These are phyloP conservation scores for Parauchenoglanis ngamensis DNA, from an alignment of 2,797 vertebrate genomes.

Conservation along the genomic window DNA sequence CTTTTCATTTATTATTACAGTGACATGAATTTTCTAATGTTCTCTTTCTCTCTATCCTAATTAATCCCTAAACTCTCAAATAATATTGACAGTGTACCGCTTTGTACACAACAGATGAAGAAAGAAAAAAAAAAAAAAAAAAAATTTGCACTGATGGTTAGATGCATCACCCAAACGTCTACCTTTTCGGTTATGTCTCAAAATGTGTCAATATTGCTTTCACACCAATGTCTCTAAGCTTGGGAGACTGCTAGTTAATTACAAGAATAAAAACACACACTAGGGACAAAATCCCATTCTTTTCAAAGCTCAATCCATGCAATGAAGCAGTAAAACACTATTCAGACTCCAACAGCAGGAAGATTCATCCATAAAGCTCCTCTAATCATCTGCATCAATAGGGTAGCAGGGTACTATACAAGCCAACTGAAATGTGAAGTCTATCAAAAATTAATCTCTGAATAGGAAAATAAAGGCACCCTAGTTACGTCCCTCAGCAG, in stretches of 20 bases:
- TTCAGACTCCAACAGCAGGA: neutral
- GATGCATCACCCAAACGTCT: constrained; percentile 14
- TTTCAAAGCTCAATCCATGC: neutral
- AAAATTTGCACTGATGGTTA: neutral
- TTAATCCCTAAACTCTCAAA: neutral
- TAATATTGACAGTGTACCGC: neutral
- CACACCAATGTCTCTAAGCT: neutral
- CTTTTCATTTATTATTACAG: neutral
- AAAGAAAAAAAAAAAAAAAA: no score
- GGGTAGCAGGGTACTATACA: neutral
- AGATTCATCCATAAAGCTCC: neutral
- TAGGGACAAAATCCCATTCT: neutral
- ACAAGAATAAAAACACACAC: neutral
- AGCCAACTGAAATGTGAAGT: constrained; percentile 14
- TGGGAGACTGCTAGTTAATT: constrained; percentile 9
- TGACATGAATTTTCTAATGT: neutral
- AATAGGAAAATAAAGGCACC: constrained; percentile 17
- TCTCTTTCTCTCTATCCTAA: neutral
- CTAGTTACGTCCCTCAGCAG: neutral
- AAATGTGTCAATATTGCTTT: neutral
- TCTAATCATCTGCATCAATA: constrained; percentile 1
- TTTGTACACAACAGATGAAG: neutral
- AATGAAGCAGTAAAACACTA: neutral
- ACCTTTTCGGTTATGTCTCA: constrained; percentile 49
- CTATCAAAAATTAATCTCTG: constrained; percentile 5